A percentile compares a stretch with the other conserved stretches of the same genome.
Conservation (phyloP, 2,113 vertebrate genomes). For the Charina bottae region DNA sequence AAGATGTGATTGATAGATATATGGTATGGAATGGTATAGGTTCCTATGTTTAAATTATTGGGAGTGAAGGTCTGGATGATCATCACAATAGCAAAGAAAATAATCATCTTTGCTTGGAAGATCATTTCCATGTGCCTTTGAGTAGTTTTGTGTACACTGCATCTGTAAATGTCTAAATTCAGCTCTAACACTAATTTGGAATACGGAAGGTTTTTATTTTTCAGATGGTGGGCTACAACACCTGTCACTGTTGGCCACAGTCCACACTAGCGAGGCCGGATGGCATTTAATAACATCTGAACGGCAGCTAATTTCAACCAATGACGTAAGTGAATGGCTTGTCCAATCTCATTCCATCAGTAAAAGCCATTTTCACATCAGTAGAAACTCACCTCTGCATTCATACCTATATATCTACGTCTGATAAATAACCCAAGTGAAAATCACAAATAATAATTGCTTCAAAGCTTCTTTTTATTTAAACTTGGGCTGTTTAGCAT, state of each 20-base stretch:
- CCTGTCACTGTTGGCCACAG: not conserved
- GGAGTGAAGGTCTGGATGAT: not conserved
- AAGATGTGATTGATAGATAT: no score
- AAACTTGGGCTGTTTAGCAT: conserved; percentile 64
- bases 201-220: not conserved
- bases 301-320: not conserved
- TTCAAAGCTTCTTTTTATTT: conserved; percentile 69
- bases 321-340: not conserved
- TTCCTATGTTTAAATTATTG: no score
- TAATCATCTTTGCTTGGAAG: not conserved
- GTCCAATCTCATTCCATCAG: not conserved
- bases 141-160: not conserved
- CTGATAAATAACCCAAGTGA: not conserved
- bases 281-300: not conserved
- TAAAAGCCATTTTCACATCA: not conserved
- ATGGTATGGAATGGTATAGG: not conserved
- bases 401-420: not conserved
- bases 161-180: not conserved
- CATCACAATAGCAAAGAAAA: not conserved
- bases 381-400: not conserved
- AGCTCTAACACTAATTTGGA: not conserved
- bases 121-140: not conserved
- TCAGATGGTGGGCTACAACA: not conserved
- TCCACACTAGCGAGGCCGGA: not conserved
- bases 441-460: conserved; percentile 38